phyloP scores from a whole-genome alignment of 2,888 invertebrate species.

The Oligia latruncula region DNA sequence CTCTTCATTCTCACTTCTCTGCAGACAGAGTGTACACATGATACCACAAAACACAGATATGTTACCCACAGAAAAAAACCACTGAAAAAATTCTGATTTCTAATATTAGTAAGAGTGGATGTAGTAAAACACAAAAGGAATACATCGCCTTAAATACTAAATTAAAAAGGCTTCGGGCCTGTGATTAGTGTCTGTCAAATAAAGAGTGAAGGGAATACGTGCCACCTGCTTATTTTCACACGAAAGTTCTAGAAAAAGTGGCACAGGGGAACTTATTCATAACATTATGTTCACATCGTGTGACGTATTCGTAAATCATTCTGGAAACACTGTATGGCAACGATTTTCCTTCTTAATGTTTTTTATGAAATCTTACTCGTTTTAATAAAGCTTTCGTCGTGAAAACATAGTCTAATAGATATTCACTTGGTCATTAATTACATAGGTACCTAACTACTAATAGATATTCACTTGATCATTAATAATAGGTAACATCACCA shows the following conservation, averaged over 20 bases:
- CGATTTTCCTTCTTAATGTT: background rate
- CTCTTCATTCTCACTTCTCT: background rate
- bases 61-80: background rate
- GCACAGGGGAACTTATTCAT: slow-evolving; percentile 9
- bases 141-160: slow-evolving; percentile 2
- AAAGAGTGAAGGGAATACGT: background rate
- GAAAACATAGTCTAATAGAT: background rate
- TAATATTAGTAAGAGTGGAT: background rate
- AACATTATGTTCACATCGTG: slow-evolving; percentile 2
- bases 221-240: slow-evolving; percentile 48
- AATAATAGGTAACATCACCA: too few relatives aligned
- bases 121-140: background rate
- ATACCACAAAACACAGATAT: background rate
- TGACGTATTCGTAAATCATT: slow-evolving; percentile 12
- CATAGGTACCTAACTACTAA: too few relatives aligned
- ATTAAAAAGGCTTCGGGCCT: background rate
- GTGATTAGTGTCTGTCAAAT: background rate
- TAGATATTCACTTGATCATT: too few relatives aligned
- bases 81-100: background rate
- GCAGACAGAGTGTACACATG: background rate
- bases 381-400: background rate
- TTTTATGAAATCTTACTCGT: background rate
- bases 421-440: background rate
- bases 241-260: slow-evolving; percentile 25
- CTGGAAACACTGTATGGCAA: background rate